Evolutionary conservation across 2,113 vertebrate genomes (phyloP), one percentile per base, ranked within the genome.

Genomic region (Felis catus): DNA sequence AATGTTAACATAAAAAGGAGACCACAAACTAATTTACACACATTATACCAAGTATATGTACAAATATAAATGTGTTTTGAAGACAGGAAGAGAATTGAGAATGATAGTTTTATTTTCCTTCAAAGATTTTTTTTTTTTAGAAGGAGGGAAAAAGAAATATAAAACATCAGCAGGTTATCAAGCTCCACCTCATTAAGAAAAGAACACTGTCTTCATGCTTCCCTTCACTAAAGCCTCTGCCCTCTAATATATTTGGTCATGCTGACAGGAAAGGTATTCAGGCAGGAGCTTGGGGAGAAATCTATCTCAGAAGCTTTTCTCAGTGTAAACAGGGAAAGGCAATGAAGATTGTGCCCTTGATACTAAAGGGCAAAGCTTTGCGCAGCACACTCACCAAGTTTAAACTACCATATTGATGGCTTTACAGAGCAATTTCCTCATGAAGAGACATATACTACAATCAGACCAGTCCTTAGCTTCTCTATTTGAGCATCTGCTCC

Each of bases 21-120:
- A 66, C 14, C 16, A 89, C 10, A 58, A 76, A 80, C n/a, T 13
- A 76, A 61, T 39, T 95, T 94, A 91, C 39, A 81, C 5, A 53
- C 12, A 86, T 65, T 55, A 88, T 39, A 33, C 16, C 70, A 74
- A 96, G 14, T 82, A 33, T 27, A 71, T 45, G 65, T 51, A 68
- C 7, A 89, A 89, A 88, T 36, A 73, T 12, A 83, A 71, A 94
- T 61, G 36, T 89, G 11, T 79, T 89, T 92, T 96, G 96, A 95
- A 88, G 71, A 66, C 1, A 96, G 58, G 39, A 85, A 61, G 58
- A 93, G 71, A 88, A 89, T 68, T 21, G 48, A 7, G 14, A 97
- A 21, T n/a, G 21, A 58, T 93, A 23, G 21, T 87, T 97, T 96
- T 68, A 61, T 83, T 92, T 94, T 90, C 79, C 78, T 91, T 73